These are phyloP conservation scores for Falco concolor DNA, from an alignment of 2,797 vertebrate species.

Conservation along the genomic window DNA sequence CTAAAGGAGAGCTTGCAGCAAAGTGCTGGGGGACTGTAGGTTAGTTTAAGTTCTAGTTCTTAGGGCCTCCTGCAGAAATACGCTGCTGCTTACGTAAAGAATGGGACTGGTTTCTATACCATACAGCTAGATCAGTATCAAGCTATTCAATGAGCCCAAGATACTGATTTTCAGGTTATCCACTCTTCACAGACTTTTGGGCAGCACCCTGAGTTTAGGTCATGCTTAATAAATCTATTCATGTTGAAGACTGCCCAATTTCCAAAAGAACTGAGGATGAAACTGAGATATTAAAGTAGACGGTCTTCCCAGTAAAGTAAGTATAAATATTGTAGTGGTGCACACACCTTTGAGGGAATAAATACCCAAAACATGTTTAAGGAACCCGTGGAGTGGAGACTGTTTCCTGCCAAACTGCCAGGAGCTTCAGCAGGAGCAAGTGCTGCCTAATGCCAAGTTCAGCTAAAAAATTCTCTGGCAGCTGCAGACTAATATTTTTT, in stretches of 20 bases:
- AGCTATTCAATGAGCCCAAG: not conserved
- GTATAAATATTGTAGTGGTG: not conserved
- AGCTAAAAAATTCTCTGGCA: not conserved
- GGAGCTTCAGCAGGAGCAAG: not conserved
- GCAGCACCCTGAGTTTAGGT: not conserved
- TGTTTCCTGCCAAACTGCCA: not conserved
- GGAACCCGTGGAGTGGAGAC: not conserved
- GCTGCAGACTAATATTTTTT: not conserved
- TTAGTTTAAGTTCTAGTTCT: not conserved
- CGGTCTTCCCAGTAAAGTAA: not conserved
- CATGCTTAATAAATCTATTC: not conserved
- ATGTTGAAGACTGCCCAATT: not conserved
- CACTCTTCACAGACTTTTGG: not conserved
- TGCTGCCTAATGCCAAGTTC: not conserved
- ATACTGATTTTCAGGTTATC: not conserved
- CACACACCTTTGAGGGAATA: not conserved
- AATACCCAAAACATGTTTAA: not conserved
- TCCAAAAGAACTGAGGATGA: not conserved
- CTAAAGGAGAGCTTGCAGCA: not conserved
- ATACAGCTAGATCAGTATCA: accelerated
- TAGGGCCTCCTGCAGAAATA: not conserved
- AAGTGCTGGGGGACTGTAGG: not conserved
- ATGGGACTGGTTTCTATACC: accelerated
- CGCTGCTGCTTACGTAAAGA: not conserved
- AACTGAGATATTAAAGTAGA: not conserved